phyloP scores from a whole-genome alignment of 1,140 invertebrate genomes.

The Orchesella cincta region DNA sequence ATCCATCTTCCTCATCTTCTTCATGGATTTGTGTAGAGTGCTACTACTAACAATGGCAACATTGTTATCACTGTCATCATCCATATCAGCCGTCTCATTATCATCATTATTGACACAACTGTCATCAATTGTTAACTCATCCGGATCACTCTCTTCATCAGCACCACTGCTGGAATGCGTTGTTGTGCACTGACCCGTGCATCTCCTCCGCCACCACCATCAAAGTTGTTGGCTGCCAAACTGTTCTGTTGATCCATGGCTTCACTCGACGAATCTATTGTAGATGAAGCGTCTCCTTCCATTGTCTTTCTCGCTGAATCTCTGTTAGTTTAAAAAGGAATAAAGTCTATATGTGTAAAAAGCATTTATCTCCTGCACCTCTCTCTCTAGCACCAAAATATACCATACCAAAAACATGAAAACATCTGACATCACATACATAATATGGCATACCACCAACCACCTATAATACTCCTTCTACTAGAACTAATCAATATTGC shows the following conservation, averaged over 20 bases:
- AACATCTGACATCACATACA: too few relatives aligned
- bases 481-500: too few relatives aligned
- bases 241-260: background rate
- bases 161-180: background rate
- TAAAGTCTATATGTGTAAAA: too few relatives aligned
- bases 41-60: slow-evolving; percentile 16
- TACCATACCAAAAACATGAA: too few relatives aligned
- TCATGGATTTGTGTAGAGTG: background rate
- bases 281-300: background rate
- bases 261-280: slow-evolving; percentile 3
- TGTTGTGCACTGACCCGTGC: background rate
- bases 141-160: slow-evolving; percentile 6
- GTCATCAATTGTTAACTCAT: slow-evolving; percentile 26
- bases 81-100: background rate
- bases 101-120: background rate
- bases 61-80: background rate
- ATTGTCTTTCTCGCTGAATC: background rate
- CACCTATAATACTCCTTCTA: too few relatives aligned
- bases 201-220: background rate
- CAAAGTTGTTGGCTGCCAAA: background rate
- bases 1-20: slow-evolving; percentile 4
- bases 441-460: too few relatives aligned
- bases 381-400: too few relatives aligned
- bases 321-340: background rate
- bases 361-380: too few relatives aligned